These are phyloP conservation scores for Colossoma macropomum DNA, from an alignment of 2,113 vertebrate species.

Conservation along the genomic window DNA sequence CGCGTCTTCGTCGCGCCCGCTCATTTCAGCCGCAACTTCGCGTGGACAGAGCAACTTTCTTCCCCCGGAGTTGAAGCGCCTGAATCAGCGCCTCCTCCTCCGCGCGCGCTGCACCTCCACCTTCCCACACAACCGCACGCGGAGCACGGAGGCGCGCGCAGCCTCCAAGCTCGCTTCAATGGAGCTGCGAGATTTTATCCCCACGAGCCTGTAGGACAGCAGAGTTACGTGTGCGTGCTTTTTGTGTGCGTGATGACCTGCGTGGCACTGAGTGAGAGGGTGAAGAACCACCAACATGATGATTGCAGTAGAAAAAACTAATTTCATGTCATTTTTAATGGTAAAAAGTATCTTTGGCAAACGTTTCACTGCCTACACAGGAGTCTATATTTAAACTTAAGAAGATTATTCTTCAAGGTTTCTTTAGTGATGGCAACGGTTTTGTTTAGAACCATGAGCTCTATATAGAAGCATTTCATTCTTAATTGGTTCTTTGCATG, in stretches of 20 bases:
- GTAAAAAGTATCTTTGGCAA: no score
- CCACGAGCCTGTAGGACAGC: not conserved
- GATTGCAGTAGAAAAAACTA: no score
- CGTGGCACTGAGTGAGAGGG: no score
- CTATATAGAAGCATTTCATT: no score
- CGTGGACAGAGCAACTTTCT: not conserved
- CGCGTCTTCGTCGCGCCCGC: not conserved
- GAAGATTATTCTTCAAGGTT: no score
- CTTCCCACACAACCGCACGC: constrained; percentile 42
- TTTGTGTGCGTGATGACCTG: not conserved
- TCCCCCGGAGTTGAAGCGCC: constrained; percentile 22
- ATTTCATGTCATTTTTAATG: not conserved
- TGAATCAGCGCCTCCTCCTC: constrained; percentile 44
- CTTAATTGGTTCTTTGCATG: no score
- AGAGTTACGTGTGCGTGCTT: not conserved
- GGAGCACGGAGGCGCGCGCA: constrained; percentile 1
- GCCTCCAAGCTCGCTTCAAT: not conserved
- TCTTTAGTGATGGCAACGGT: no score
- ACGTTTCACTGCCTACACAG: no score
- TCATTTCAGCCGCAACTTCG: not conserved
- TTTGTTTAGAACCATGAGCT: no score
- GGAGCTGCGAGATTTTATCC: not conserved
- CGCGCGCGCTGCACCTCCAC: constrained; percentile 55
- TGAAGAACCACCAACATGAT: no score
- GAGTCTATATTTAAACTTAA: no score